Conservation (phyloP, 2,888 invertebrate genomes). For the Anthrax anthrax region DNA sequence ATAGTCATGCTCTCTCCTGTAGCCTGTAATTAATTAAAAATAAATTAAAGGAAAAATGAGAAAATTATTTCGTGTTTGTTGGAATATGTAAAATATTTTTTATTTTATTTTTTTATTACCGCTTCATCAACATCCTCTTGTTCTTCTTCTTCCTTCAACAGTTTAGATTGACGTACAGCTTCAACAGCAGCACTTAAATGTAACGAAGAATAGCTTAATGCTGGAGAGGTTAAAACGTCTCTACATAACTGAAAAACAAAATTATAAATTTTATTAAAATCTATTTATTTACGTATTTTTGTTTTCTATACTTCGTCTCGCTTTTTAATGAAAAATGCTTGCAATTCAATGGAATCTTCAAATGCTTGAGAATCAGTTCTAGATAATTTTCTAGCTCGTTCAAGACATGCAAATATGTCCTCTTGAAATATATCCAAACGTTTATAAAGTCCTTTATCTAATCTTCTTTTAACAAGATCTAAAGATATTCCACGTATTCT, state of each 20-base stretch:
- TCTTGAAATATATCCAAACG: constrained; percentile 92
- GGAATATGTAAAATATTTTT: not conserved
- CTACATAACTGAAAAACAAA: constrained; percentile 46
- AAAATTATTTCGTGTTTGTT: too few species aligned
- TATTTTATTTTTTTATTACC: constrained; percentile 12
- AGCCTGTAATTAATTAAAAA: too few species aligned
- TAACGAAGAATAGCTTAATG: constrained; percentile 62
- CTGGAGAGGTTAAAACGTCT: constrained; percentile 71
- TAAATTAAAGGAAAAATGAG: too few species aligned
- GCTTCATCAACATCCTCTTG: constrained; percentile 50
- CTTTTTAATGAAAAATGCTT: constrained; percentile 74
- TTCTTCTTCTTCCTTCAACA: constrained; percentile 61
- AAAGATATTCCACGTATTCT: constrained; percentile 74
- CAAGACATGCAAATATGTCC: constrained; percentile 88
- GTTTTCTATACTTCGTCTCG: constrained; percentile 42
- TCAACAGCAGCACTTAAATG: constrained; percentile 65
- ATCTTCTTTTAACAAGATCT: constrained; percentile 81
- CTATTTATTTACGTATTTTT: not conserved
- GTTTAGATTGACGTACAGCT: constrained; percentile 58
- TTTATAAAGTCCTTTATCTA: constrained; percentile 85
- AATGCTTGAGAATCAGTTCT: constrained; percentile 89
- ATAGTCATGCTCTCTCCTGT: constrained; percentile 50
- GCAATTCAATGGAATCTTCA: constrained; percentile 89
- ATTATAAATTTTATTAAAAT: not conserved
- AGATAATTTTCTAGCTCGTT: constrained; percentile 72